phyloP scores from a whole-genome alignment of 2,113 vertebrate genomes.

The Chloropsis cyanopogon region DNA sequence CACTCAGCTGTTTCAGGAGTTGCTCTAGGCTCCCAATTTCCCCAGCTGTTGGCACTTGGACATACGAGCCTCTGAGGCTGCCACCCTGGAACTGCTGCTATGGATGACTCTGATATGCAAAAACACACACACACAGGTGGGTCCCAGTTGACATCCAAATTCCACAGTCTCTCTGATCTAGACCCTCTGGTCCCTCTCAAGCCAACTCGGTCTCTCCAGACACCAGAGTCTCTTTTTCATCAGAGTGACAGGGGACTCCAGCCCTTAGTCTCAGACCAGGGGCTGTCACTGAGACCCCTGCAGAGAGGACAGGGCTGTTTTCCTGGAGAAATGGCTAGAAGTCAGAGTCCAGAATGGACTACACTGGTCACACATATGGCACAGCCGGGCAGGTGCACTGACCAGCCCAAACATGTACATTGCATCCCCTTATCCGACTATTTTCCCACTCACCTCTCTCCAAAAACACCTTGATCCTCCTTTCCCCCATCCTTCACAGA shows the following conservation, averaged over 20 bases:
- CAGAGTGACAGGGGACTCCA: rapidly evolving
- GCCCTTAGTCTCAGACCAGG: neutral
- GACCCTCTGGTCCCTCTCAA: neutral
- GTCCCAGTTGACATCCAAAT: neutral
- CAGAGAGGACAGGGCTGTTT: neutral
- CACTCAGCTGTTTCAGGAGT: neutral
- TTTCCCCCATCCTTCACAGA: neutral
- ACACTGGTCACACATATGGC: neutral
- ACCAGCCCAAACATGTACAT: neutral
- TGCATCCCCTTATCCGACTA: neutral
- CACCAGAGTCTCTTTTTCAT: neutral
- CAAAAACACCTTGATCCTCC: neutral
- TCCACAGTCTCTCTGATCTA: neutral
- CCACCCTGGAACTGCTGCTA: neutral
- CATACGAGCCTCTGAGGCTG: rapidly evolving
- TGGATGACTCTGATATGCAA: rapidly evolving
- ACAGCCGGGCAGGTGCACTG: neutral
- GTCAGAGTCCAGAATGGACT: neutral
- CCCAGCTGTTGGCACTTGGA: neutral
- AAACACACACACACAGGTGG: no score
- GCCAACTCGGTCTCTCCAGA: neutral
- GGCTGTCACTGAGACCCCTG: neutral
- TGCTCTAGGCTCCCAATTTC: neutral
- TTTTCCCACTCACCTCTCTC: neutral
- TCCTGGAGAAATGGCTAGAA: neutral